Conservation (phyloP, 2,113 vertebrate genomes). For the Clupea harengus region DNA sequence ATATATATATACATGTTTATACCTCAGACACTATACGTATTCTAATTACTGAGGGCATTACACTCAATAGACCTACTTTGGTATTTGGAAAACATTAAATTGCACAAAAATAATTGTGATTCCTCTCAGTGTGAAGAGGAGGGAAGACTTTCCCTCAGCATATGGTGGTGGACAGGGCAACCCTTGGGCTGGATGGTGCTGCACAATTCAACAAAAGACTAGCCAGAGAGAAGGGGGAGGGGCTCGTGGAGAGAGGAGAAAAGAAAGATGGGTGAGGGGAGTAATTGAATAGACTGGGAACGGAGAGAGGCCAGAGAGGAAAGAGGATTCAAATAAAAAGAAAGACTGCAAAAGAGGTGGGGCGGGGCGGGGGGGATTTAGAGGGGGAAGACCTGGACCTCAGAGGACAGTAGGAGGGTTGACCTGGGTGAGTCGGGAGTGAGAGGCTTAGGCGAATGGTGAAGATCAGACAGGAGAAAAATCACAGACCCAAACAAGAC, state of each 20-base stretch:
- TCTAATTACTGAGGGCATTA: neutral
- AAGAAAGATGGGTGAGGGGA: neutral
- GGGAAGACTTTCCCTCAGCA: neutral
- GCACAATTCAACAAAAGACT: neutral
- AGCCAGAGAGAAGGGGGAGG: neutral
- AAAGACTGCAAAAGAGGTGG: conserved; percentile 1
- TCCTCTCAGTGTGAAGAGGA: neutral
- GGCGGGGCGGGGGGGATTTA: neutral
- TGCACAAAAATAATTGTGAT: neutral
- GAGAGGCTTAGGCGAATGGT: neutral
- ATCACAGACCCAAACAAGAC: neutral
- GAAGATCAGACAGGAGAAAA: neutral
- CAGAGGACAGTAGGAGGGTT: neutral
- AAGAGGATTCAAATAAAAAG: neutral
- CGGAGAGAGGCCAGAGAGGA: neutral
- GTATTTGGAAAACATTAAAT: neutral
- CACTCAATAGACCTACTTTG: neutral
- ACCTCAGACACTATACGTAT: neutral
- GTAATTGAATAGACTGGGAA: neutral
- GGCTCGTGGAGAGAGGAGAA: neutral
- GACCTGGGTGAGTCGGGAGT: neutral
- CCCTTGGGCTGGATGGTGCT: neutral
- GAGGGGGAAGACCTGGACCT: neutral
- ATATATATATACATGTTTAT: neutral
- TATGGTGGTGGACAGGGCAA: neutral